Base-by-base conservation (phyloP, 2,113 vertebrate genomes). In the Thomomys bottae region DNA sequence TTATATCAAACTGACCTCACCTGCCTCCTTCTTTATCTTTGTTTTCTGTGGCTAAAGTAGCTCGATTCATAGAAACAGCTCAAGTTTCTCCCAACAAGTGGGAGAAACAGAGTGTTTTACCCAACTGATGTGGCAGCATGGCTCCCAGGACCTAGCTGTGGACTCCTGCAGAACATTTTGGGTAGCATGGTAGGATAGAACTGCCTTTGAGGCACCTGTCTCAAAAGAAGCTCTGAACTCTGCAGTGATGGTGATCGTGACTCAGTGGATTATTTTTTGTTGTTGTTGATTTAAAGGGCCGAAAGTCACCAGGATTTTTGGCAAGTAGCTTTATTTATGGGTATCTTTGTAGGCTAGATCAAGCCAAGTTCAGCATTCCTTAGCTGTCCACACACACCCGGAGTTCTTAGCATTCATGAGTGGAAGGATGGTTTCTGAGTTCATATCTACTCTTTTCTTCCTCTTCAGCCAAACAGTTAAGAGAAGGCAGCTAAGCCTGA, bases 371-470 rank as follows among this genome's bases (percentile, higher is more conserved):
- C 36, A 28, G 68, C 54, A 34, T 49, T 91, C n/a, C 24, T 59
- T 67, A 89, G 81, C 75, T 49, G 87, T 38, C 63, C 1, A 10
- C 17, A 49, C 67, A 49, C 3, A 80, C 40, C 57, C n/a, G 0
- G 81, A 91, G 73, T 63, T 82, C 77, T 84, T 63, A 71, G 85
- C 34, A 57, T 75, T 80, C 24, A 87, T 14, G 83, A 88, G 86
- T 42, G 77, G 61, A 93, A 94, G 66, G 40, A 68, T 71, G 66
- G 66, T 57, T 88, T 91, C 40, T 73, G 57, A 79, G 66, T 28
- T 12, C 17, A 61, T 9, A 18, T 30, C 21, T 36, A 21, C 7
- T 14, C 24, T 8, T 9, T 28, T 68, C 30, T 67, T 28, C 42
- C 15, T 49, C 63, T 61, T 30, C 42, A 86, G 91, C 59, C 42